These are phyloP conservation scores for Beaufortia kweichowensis DNA, from an alignment of 2,113 vertebrate genomes.

Conservation along the genomic window DNA sequence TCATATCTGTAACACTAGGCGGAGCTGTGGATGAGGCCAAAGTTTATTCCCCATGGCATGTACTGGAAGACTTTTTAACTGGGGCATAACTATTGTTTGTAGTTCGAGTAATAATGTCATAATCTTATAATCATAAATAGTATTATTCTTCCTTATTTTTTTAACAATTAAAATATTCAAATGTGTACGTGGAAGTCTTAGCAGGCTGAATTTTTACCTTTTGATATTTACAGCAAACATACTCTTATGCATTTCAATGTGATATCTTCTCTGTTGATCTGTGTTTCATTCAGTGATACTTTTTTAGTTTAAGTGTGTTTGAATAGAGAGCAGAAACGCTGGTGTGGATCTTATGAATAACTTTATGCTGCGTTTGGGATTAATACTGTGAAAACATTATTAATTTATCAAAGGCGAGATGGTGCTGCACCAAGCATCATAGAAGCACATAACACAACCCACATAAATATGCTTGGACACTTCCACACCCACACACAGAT, in stretches of 20 bases:
- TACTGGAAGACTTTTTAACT: background rate
- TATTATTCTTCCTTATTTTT: background rate
- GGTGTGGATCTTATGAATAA: slow-evolving; percentile 10
- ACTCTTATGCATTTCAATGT: background rate
- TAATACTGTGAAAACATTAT: slow-evolving; percentile 32
- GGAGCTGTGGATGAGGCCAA: slow-evolving; percentile 30
- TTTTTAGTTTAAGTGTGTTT: background rate
- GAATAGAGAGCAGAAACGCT: background rate
- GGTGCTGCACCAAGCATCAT: background rate
- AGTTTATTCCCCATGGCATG: background rate
- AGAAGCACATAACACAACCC: background rate
- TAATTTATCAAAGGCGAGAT: slow-evolving; percentile 38
- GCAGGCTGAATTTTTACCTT: no score
- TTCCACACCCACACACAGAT: slow-evolving; percentile 2
- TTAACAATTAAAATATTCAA: background rate
- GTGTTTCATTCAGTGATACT: no score
- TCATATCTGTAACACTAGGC: slow-evolving; percentile 7
- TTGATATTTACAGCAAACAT: background rate
- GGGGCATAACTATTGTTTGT: background rate
- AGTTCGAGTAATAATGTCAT: background rate
- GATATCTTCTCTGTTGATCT: no score
- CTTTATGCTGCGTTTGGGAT: slow-evolving; percentile 15
- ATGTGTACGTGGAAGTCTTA: background rate
- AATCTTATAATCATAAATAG: background rate
- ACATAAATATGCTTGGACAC: background rate